A percentile compares a stretch with the other conserved stretches of the same genome.
Evolutionary conservation across 1,140 invertebrate species (phyloP).

Genomic region (Drosophila parabipectinata): DNA sequence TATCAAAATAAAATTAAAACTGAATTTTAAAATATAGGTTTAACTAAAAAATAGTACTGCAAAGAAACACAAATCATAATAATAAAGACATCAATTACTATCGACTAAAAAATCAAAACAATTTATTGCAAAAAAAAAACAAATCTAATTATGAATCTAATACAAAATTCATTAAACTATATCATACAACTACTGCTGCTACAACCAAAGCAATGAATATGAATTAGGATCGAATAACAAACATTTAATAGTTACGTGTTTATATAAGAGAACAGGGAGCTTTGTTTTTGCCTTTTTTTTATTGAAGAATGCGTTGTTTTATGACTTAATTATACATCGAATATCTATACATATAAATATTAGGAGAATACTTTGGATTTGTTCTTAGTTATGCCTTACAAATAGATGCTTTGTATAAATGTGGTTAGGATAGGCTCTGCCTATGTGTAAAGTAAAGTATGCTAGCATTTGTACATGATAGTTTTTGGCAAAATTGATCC

Average conservation of each 20-base stretch:
- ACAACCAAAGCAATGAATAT: constrained; percentile 57
- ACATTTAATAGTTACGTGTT: constrained; percentile 25
- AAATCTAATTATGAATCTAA: constrained; percentile 57
- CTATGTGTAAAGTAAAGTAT: constrained; percentile 60
- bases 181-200: constrained; percentile 25
- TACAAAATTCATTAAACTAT: constrained; percentile 50
- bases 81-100: constrained; percentile 32
- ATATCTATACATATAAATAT: constrained; percentile 73
- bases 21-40: background rate
- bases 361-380: constrained; percentile 80
- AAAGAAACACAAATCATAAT: background rate
- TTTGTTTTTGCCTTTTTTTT: constrained; percentile 48
- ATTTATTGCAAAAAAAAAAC: constrained; percentile 70
- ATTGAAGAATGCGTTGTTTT: constrained; percentile 66
- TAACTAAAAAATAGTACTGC: background rate
- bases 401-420: constrained; percentile 48
- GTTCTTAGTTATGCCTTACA: constrained; percentile 65
- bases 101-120: constrained; percentile 61
- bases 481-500: constrained; percentile 64
- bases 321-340: constrained; percentile 58
- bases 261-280: constrained; percentile 7
- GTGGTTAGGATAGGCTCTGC: constrained; percentile 67
- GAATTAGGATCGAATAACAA: constrained; percentile 47
- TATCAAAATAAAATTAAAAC: constrained; percentile 43
- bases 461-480: constrained; percentile 73